A percentile compares a stretch with the other conserved stretches of the same genome.
Evolutionary conservation across 2,888 invertebrate genomes (phyloP).

Genomic region (Poecilus cupreus): DNA sequence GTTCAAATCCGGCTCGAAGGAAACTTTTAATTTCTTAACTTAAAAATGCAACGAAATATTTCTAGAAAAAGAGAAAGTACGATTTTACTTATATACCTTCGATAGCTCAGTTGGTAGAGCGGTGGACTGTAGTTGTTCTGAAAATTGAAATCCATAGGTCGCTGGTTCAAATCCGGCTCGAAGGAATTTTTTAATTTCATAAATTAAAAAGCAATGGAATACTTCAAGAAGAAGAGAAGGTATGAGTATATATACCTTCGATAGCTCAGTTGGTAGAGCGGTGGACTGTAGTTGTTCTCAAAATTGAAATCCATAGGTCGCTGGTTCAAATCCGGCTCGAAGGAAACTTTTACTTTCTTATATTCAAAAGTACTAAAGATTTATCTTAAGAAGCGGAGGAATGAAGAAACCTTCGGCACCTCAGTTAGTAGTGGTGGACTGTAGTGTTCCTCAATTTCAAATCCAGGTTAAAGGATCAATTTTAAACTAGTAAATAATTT

Average conservation of each 20-base stretch:
- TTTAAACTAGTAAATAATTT: neutral
- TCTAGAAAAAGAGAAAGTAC: too few species aligned
- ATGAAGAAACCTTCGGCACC: slow-evolving; percentile 39
- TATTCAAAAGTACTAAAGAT: neutral
- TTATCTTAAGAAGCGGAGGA: neutral
- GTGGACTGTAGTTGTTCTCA: slow-evolving; percentile 69
- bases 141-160: slow-evolving; percentile 77
- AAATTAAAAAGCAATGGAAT: neutral
- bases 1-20: too few species aligned
- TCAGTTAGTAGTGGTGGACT: slow-evolving; percentile 72
- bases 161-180: slow-evolving; percentile 83
- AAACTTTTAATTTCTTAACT: too few species aligned
- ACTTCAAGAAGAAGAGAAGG: neutral
- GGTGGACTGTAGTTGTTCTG: slow-evolving; percentile 18
- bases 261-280: slow-evolving; percentile 71
- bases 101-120: slow-evolving; percentile 44
- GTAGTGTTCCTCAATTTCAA: slow-evolving; percentile 63
- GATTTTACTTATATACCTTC: too few species aligned
- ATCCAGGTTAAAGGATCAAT: neutral
- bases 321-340: too few species aligned
- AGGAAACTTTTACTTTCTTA: neutral
- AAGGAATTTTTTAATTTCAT: slow-evolving; percentile 71
- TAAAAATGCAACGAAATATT: too few species aligned
- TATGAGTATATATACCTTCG: slow-evolving; percentile 59
- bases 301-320: slow-evolving; percentile 46